Conservation (phyloP, 2,888 invertebrate species). For the Globia sparganii region DNA sequence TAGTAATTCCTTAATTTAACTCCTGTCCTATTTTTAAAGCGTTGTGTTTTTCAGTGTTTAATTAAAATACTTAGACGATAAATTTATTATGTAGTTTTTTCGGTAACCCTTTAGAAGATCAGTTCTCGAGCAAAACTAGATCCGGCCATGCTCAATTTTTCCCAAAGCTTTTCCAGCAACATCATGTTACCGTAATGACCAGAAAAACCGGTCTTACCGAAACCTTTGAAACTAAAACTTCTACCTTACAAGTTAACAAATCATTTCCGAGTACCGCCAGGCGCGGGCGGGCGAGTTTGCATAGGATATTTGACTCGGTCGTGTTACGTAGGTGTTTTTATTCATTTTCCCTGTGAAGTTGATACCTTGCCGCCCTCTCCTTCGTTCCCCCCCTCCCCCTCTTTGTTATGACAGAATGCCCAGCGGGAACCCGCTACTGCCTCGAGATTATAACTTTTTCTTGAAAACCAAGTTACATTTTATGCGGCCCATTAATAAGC, state of each 20-base stretch:
- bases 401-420: conserved; percentile 74
- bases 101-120: not conserved
- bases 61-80: not conserved
- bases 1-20: not conserved
- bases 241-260: conserved; percentile 66
- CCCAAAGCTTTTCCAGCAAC: not conserved
- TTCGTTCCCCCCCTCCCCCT: conserved; percentile 11
- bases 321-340: conserved; percentile 72
- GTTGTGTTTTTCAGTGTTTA: not conserved
- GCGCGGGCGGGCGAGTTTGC: conserved; percentile 40
- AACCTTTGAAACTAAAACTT: conserved; percentile 53
- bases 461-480: conserved; percentile 73
- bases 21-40: not conserved
- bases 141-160: not conserved
- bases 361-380: conserved; percentile 40
- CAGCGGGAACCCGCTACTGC: conserved; percentile 66
- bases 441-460: conserved; percentile 75
- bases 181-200: conserved; percentile 36
- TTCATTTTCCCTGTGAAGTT: conserved; percentile 72
- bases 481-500: conserved; percentile 70
- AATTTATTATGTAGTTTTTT: not conserved
- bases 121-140: not conserved
- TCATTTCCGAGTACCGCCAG: conserved; percentile 54
- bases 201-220: conserved; percentile 11
- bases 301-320: conserved; percentile 71